These are phyloP conservation scores for Chelonus formosanus DNA, from an alignment of 2,888 invertebrate genomes.

Conservation along the genomic window DNA sequence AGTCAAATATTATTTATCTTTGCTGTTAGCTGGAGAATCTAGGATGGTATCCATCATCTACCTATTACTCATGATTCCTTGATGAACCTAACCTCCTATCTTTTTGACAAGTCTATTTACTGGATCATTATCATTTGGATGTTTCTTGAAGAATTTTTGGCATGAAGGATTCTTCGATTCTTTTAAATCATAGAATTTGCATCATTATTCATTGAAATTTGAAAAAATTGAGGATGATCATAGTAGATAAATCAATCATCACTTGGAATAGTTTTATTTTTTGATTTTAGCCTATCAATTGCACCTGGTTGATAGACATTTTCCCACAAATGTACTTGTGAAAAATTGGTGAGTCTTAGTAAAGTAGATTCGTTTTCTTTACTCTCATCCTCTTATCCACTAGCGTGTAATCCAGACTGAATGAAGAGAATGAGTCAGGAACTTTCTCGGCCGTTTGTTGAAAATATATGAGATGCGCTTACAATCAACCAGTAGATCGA, in stretches of 20 bases:
- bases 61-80: no score
- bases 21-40: no score
- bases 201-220: no score
- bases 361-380: slow-evolving; percentile 8
- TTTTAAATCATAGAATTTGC: no score
- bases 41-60: no score
- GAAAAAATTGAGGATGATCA: no score
- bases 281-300: not conserved
- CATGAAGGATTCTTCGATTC: no score
- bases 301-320: not conserved
- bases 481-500: slow-evolving; percentile 25
- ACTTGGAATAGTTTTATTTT: slow-evolving; percentile 2
- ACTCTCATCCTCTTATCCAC: slow-evolving; percentile 13
- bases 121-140: no score
- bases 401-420: slow-evolving; percentile 27
- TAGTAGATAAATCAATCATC: not conserved
- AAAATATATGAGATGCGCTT: slow-evolving; percentile 26
- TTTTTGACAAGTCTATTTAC: no score
- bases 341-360: not conserved
- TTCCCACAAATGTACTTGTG: not conserved
- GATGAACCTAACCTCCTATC: no score
- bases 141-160: no score
- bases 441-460: slow-evolving; percentile 14
- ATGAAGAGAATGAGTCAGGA: slow-evolving; percentile 28
- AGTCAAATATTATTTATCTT: no score